Conservation (phyloP, 2,797 vertebrate genomes). For the Phoebastria nigripes region DNA sequence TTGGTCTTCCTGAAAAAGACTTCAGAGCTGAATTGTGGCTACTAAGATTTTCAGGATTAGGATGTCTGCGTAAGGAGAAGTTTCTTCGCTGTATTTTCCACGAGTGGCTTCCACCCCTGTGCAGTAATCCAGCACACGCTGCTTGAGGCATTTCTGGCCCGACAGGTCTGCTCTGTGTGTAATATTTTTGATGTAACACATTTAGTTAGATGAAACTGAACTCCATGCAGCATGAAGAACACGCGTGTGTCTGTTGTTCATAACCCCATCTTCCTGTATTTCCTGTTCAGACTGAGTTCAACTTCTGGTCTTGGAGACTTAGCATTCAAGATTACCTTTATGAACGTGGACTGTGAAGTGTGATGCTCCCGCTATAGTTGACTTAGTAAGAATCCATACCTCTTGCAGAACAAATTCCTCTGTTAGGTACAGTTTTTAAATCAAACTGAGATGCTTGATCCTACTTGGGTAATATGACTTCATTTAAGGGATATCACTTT, state of each 20-base stretch:
- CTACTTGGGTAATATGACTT: neutral
- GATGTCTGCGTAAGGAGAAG: neutral
- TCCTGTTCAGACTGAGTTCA: neutral
- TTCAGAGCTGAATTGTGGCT: neutral
- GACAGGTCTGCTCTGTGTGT: neutral
- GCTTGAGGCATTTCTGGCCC: neutral
- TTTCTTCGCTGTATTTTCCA: neutral
- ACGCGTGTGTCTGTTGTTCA: rapidly evolving
- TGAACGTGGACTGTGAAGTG: neutral
- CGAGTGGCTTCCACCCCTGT: neutral
- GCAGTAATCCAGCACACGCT: neutral
- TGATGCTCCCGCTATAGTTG: neutral
- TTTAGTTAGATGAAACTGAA: neutral
- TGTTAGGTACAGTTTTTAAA: neutral
- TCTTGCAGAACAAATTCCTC: neutral
- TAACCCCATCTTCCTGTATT: neutral
- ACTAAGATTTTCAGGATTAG: neutral
- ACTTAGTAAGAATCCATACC: neutral
- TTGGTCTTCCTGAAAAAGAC: neutral
- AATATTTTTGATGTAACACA: neutral
- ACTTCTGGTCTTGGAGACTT: neutral
- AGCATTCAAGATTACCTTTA: neutral
- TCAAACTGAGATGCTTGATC: neutral
- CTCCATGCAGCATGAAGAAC: neutral
- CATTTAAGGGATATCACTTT: neutral